These are phyloP conservation scores for Drosophila oshimai DNA, from an alignment of 1,140 invertebrate genomes.

Conservation along the genomic window DNA sequence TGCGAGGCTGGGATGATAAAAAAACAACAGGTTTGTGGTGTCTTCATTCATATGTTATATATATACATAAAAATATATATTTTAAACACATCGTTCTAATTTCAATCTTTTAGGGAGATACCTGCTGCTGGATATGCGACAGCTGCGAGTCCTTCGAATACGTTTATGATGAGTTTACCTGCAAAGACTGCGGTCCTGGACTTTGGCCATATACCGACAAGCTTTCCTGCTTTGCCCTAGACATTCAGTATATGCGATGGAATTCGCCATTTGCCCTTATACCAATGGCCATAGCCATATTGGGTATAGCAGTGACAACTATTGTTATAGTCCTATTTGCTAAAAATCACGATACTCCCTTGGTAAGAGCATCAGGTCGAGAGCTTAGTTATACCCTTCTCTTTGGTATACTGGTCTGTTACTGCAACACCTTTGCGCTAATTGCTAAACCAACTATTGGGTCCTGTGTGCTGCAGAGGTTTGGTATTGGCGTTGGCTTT, in stretches of 20 bases:
- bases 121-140: conserved; percentile 91
- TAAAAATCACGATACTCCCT: conserved; percentile 89
- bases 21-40: conserved; percentile 86
- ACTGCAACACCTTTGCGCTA: conserved; percentile 86
- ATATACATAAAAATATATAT: too few species aligned
- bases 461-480: conserved; percentile 87
- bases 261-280: conserved; percentile 87
- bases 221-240: conserved; percentile 84
- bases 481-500: conserved; percentile 90
- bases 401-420: conserved; percentile 84
- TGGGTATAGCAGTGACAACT: conserved; percentile 88
- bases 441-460: conserved; percentile 87
- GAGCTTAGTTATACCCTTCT: conserved; percentile 92
- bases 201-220: conserved; percentile 86
- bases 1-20: conserved; percentile 88
- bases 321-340: conserved; percentile 87
- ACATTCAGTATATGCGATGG: conserved; percentile 84
- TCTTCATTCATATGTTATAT: background rate
- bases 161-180: conserved; percentile 87
- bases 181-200: conserved; percentile 86
- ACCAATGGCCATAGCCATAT: conserved; percentile 86
- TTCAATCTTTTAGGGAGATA: conserved; percentile 83
- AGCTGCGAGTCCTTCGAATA: conserved; percentile 87
- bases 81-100: too few species aligned
- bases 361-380: conserved; percentile 91